Evolutionary conservation across 92 coral and sea anemone species (phyloP).

Genomic region (Phenganax marumi): DNA sequence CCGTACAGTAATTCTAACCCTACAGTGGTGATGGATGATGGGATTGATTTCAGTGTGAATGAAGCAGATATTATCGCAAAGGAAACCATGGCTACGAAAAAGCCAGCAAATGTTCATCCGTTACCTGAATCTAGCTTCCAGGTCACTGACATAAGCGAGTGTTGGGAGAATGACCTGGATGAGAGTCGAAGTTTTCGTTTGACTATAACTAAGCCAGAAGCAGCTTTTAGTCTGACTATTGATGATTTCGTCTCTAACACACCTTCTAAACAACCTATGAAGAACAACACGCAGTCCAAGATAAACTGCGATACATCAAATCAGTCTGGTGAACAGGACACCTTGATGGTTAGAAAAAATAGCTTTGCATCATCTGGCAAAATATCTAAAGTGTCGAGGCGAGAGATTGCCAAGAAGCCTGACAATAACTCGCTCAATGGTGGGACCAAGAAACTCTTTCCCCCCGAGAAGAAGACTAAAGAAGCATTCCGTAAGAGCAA

Average conservation of each 20-base stretch:
- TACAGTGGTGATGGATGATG: neutral
- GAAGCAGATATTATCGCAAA: neutral
- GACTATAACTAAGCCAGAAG: neutral
- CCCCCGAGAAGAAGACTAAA: neutral
- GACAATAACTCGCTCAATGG: neutral
- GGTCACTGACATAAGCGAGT: neutral
- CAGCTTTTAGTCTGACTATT: neutral
- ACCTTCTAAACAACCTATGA: neutral
- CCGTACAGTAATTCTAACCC: conserved; percentile 30
- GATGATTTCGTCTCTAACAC: neutral
- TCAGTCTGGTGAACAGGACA: neutral
- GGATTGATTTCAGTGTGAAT: neutral
- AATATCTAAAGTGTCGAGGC: neutral
- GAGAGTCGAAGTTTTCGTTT: neutral
- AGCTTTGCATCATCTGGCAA: neutral
- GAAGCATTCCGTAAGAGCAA: neutral
- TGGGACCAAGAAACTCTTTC: neutral
- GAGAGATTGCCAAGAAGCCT: neutral
- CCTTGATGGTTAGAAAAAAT: neutral
- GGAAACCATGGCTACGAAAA: neutral
- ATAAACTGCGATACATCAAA: too few species aligned
- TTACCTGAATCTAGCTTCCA: neutral
- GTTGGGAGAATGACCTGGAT: neutral
- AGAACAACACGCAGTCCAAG: too few species aligned
- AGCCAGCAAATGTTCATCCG: neutral